Base-by-base conservation (phyloP, 2,888 invertebrate species). In the Cistogaster globosa region DNA sequence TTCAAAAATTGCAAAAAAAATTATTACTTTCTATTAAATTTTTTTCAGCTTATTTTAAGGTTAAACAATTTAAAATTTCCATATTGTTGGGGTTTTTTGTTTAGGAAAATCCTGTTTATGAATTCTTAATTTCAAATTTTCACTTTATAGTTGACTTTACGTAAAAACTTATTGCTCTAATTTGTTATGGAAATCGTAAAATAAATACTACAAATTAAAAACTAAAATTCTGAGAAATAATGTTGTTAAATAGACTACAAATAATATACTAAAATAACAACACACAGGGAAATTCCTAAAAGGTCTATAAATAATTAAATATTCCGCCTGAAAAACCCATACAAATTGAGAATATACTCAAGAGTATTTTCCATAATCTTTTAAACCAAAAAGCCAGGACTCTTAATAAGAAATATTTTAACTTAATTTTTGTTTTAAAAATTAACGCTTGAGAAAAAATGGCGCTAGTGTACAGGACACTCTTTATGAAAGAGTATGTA, bases 401-500 rank as follows among this genome's bases (percentile, higher is more conserved):
- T 36, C 69, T 71, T 48, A 20, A 8, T 3, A 5, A 20, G 1
- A 48, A 12, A 26, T n/a, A n/a, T n/a, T 53, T 45, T 7, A 32
- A 42, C 53, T 69, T 62, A 63, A 11, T 51, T 5, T 51, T 62
- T 79, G 87, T 86, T 87, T 65, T 77, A 1, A 0, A 20, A 84
- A 48, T 2, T 87, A n/a, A 51, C 91, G 82, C 88, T 84, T 2
- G 42, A 9, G 0, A 5, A 8, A 60, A 74, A 86, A 14, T 90
- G 91, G 90, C 90, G 89, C 87, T 88, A 69, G 36, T 51, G 16
- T 26, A 12, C 20, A 7, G 0, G 0, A 2, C 1, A 6, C 57
- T 76, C 57, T 60, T 26, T 51, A 8, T 16, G 42, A 53, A 68
- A 60, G 60, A 77, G 38, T 16, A 8, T 7, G 14, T 14, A 6